phyloP scores from a whole-genome alignment of 2,888 invertebrate species.

The Galeruca laticollis region DNA sequence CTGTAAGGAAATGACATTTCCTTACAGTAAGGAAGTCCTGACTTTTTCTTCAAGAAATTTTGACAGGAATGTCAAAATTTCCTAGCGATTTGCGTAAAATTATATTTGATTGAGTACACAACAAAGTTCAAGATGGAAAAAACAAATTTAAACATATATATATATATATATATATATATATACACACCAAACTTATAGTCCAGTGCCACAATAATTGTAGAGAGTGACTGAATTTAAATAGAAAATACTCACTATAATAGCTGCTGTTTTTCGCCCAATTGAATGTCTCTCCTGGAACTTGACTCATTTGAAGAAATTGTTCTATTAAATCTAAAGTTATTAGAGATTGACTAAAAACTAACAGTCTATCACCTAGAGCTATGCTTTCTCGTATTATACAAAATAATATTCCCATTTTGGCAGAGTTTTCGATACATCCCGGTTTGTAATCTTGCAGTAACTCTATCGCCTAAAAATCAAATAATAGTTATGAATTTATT shows the following conservation, averaged over 20 bases:
- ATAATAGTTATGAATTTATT: constrained; percentile 29
- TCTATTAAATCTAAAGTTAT: constrained; percentile 96
- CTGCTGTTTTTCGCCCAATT: constrained; percentile 88
- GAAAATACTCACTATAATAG: constrained; percentile 86
- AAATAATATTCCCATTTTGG: constrained; percentile 95
- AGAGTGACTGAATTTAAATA: background rate
- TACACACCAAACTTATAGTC: no score
- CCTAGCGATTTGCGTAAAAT: no score
- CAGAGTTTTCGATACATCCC: constrained; percentile 91
- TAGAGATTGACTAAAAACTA: constrained; percentile 96
- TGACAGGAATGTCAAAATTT: no score
- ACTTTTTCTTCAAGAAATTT: no score
- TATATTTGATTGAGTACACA: no score
- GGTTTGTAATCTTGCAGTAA: constrained; percentile 87
- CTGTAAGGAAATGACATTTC: no score
- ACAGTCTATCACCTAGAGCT: constrained; percentile 86
- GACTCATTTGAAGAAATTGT: constrained; percentile 85
- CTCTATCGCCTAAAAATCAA: constrained; percentile 74
- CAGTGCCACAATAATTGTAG: no score
- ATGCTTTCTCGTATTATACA: constrained; percentile 92
- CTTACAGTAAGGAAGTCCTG: no score
- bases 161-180: no score
- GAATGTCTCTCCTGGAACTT: constrained; percentile 76
- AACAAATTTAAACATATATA: no score
- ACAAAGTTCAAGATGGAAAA: no score